Evolutionary conservation across 2,888 invertebrate genomes (phyloP), one percentile per base, ranked within the genome.

Genomic region (Anaspis maculata): DNA sequence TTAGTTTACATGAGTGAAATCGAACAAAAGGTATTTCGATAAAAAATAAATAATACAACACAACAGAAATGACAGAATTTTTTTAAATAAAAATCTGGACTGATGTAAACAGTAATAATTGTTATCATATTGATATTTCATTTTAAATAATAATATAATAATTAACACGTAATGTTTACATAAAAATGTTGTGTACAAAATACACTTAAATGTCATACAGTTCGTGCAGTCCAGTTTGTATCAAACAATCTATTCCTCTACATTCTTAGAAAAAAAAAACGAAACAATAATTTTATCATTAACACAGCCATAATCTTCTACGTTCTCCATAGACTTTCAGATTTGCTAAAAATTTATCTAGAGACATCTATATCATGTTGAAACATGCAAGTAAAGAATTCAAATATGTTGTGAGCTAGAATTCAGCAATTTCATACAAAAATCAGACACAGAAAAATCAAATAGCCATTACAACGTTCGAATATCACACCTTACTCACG

Each of bases 271-370:
- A 24, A 30, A 38, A 35, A 19, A 19, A 19, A 19, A 19, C 19
- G 37, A 37, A 35, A 37, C 25, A 38, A 30, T 33, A 38, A 32
- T 44, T 43, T 43, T 34, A 44, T 39, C 27, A 37, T 40, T 45
- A 58, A 58, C 58, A 58, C 58, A 58, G 58, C 58, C 58, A 58
- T 57, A 56, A 56, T 56, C 49, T 48, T 54, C 56, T 57, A 57
- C 53, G 45, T 46, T 43, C 42, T 42, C 24, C 37, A 34, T 38
- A 32, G 21, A 33, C 15, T 44, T 44, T 43, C 34, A 23, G 28
- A 10, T 32, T 43, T 44, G 38, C 36, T 44, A 39, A 42, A 33
- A n/a, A 38, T 39, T 38, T 46, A 44, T 36, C 44, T 45, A 40
- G 42, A 34, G 11, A 46, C 38, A 44, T 38, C 37, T 37, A 44